Conservation (phyloP, 2,113 vertebrate genomes). For the Alethe castanea region DNA sequence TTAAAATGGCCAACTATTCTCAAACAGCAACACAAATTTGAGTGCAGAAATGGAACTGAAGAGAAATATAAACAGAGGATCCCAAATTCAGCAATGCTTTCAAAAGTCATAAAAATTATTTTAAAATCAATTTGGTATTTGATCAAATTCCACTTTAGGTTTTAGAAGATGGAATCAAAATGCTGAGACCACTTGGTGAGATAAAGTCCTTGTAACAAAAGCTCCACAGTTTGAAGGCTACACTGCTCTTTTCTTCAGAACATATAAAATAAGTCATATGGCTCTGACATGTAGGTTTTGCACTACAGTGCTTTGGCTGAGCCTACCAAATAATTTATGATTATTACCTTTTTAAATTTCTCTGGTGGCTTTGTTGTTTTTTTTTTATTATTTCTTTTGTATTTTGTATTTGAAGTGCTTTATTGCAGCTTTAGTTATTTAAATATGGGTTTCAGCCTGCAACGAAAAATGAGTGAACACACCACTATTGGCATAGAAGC, state of each 20-base stretch:
- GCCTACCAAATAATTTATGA: neutral
- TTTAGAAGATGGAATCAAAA: neutral
- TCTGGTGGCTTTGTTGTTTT: neutral
- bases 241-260: neutral
- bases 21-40: neutral
- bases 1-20: neutral
- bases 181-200: neutral
- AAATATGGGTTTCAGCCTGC: neutral
- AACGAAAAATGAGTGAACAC: neutral
- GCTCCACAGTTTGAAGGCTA: neutral
- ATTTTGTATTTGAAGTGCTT: neutral
- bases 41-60: neutral
- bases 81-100: neutral
- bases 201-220: neutral
- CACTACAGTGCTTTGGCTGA: neutral
- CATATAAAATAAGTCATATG: neutral
- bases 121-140: constrained; percentile 21
- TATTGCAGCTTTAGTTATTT: neutral
- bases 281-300: neutral
- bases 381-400: neutral
- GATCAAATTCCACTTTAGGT: neutral
- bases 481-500: neutral
- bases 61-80: neutral
- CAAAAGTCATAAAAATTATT: neutral
- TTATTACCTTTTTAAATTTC: neutral